These are phyloP conservation scores for Drosophila subsilvestris DNA, from an alignment of 2,888 invertebrate species.

Conservation along the genomic window DNA sequence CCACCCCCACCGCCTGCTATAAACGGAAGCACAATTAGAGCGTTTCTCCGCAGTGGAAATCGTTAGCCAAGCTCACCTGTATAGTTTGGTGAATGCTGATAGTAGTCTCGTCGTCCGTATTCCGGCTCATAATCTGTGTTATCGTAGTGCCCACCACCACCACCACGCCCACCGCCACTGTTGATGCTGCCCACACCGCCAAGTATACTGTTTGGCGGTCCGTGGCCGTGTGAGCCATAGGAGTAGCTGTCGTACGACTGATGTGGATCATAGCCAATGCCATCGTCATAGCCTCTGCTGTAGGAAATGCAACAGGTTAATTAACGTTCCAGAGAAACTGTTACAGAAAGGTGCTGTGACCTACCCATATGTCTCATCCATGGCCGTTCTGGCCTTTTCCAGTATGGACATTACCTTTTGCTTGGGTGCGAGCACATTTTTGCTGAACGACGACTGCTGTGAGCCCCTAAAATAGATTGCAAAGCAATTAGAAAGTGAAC, in stretches of 20 bases:
- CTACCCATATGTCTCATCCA: conserved; percentile 91
- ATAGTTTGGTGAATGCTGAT: conserved; percentile 83
- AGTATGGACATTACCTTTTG: conserved; percentile 93
- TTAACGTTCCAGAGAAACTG: not conserved
- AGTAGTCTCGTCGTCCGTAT: conserved; percentile 83
- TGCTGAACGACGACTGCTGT: conserved; percentile 82
- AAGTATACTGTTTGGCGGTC: conserved; percentile 68
- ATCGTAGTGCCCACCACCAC: conserved; percentile 78
- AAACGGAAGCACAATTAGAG: not conserved
- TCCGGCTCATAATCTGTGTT: conserved; percentile 82
- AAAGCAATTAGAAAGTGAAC: not conserved
- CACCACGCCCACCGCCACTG: conserved; percentile 51
- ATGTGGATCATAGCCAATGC: conserved; percentile 80
- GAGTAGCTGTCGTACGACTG: conserved; percentile 82
- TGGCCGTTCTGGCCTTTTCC: conserved; percentile 91
- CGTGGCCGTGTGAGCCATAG: conserved; percentile 72
- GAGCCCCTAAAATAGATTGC: conserved; percentile 51
- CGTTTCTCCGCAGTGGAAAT: not conserved
- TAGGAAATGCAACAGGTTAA: not conserved
- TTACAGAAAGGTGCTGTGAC: conserved; percentile 59
- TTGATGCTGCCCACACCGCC: conserved; percentile 62
- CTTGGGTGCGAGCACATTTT: conserved; percentile 88
- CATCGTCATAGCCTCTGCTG: conserved; percentile 83
- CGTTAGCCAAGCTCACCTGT: conserved; percentile 70
- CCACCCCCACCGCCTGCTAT: conserved; percentile 35